phyloP scores from a whole-genome alignment of 2,888 invertebrate species.

The Andrena marginata region DNA sequence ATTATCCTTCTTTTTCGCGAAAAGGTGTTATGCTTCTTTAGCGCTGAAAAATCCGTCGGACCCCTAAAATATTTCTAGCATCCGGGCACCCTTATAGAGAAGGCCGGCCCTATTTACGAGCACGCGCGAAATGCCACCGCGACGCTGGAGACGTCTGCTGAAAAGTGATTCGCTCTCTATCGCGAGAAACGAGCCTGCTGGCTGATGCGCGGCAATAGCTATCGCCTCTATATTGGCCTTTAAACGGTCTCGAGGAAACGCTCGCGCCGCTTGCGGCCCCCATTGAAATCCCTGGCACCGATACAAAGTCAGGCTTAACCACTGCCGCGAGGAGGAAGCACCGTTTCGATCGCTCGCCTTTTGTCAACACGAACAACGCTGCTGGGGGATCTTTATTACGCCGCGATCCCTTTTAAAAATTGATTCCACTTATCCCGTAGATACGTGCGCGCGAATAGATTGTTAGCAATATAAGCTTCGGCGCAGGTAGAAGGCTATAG shows the following conservation, averaged over 20 bases:
- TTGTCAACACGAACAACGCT: conserved; percentile 16
- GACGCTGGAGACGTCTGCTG: conserved; percentile 10
- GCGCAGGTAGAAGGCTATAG: too few relatives aligned
- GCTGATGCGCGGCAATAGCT: conserved; percentile 19
- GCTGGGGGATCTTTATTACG: neutral
- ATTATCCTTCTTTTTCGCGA: too few relatives aligned
- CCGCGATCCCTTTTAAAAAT: neutral
- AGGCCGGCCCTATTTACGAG: neutral
- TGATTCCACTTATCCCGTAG: neutral
- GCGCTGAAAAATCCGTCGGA: too few relatives aligned
- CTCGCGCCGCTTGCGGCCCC: conserved; percentile 69
- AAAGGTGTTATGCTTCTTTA: too few relatives aligned
- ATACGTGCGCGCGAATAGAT: too few relatives aligned
- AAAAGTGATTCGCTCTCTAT: conserved; percentile 23
- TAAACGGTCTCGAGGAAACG: conserved; percentile 71
- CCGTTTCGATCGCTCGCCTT: conserved; percentile 34
- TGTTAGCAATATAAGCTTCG: too few relatives aligned
- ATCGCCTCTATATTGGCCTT: conserved; percentile 66
- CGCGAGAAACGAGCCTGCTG: conserved; percentile 2
- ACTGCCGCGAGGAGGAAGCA: conserved; percentile 41
- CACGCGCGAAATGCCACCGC: neutral
- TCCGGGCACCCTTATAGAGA: neutral
- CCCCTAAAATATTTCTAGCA: too few relatives aligned
- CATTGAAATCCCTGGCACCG: conserved; percentile 82
- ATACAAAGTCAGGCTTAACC: conserved; percentile 77